Percentiles rank a stretch among this genome's conserved stretches.
These are phyloP conservation scores for Dryomyza anilis DNA, from an alignment of 2,888 invertebrate species.

Conservation along the genomic window DNA sequence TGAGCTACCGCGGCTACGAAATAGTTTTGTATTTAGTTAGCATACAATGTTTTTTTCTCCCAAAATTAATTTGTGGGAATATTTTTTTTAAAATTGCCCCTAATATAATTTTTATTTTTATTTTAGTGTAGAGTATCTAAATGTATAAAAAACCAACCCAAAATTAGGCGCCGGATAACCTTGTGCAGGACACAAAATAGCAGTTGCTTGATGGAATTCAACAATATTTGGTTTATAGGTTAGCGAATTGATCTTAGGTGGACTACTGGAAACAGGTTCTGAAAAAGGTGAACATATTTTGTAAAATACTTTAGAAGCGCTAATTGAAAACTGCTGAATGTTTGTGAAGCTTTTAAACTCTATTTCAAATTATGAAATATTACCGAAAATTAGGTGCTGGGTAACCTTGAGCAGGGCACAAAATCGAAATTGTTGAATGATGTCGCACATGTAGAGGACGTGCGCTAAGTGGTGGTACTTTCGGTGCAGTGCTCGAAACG, in stretches of 20 bases:
- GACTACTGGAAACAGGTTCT: conserved; percentile 66
- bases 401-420: conserved; percentile 79
- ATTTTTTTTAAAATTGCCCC: no score
- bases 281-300: conserved; percentile 29
- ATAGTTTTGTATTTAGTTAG: no score
- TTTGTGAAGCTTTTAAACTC: neutral
- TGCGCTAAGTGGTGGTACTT: conserved; percentile 63
- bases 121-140: no score
- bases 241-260: conserved; percentile 63
- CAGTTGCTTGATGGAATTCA: conserved; percentile 63
- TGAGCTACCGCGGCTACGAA: no score
- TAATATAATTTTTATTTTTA: no score
- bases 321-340: conserved; percentile 34
- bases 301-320: neutral
- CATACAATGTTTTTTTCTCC: no score
- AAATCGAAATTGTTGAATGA: conserved; percentile 66
- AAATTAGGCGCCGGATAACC: conserved; percentile 74
- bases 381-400: conserved; percentile 77
- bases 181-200: conserved; percentile 75
- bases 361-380: no score
- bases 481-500: conserved; percentile 65
- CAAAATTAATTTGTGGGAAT: no score
- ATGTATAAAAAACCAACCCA: neutral
- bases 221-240: conserved; percentile 58
- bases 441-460: conserved; percentile 57